phyloP scores from a whole-genome alignment of 2,888 invertebrate species.

The Athalia cordata region DNA sequence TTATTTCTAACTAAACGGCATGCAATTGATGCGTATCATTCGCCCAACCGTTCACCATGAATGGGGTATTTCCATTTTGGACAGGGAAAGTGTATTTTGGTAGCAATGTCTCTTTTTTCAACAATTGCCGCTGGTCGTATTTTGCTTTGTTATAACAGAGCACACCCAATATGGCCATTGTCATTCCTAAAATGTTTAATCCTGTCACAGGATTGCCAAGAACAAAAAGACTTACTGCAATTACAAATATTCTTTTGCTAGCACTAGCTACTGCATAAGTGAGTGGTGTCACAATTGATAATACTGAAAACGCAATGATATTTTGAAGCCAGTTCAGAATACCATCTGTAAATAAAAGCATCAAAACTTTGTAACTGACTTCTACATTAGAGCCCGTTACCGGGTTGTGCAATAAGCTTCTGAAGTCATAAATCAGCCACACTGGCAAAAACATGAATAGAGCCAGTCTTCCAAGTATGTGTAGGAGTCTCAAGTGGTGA shows the following conservation, averaged over 20 bases:
- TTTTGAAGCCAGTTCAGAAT: slow-evolving; percentile 96
- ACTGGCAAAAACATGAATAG: slow-evolving; percentile 88
- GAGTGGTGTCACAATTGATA: slow-evolving; percentile 93
- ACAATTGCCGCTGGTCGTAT: slow-evolving; percentile 78
- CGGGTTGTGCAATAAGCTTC: slow-evolving; percentile 79
- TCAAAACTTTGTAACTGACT: slow-evolving; percentile 75
- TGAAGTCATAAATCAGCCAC: slow-evolving; percentile 85
- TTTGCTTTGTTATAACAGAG: slow-evolving; percentile 92
- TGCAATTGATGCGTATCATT: slow-evolving; percentile 59
- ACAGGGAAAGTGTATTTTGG: slow-evolving; percentile 70
- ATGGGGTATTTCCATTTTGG: slow-evolving; percentile 57
- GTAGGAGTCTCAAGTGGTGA: slow-evolving; percentile 91
- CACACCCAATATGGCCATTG: slow-evolving; percentile 91
- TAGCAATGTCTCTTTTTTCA: slow-evolving; percentile 75
- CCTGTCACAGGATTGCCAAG: slow-evolving; percentile 94
- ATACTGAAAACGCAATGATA: slow-evolving; percentile 94
- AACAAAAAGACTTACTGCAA: slow-evolving; percentile 89
- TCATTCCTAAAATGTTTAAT: slow-evolving; percentile 92
- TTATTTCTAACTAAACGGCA: slow-evolving; percentile 60
- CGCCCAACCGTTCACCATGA: slow-evolving; percentile 64
- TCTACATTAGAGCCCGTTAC: slow-evolving; percentile 75
- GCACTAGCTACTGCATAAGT: slow-evolving; percentile 97
- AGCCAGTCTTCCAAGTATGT: slow-evolving; percentile 86
- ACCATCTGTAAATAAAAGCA: slow-evolving; percentile 85
- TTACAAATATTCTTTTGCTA: slow-evolving; percentile 94